Base-by-base conservation (phyloP, 2,888 invertebrate genomes). In the Drosophila basisetae region DNA sequence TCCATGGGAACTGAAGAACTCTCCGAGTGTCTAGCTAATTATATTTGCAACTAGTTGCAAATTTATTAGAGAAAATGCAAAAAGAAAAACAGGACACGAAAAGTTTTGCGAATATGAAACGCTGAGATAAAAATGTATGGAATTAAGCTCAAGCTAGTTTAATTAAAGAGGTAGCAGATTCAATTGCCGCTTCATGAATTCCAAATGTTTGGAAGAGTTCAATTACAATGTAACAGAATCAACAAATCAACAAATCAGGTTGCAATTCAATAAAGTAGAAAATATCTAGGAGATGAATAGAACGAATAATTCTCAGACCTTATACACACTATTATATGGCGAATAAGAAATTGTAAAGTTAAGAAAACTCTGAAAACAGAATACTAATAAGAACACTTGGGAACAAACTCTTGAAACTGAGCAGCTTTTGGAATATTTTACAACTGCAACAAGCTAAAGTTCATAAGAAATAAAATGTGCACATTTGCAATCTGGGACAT, bases 1-100 rank as follows among this genome's bases (percentile, higher is more conserved):
- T 25, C 60, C 31, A 59, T 41, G 59, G 39, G n/a, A 61, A 56
- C 28, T 9, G 25, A 18, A 50, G 59, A 47, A 59, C 49, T 18
- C 18, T 25, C 7, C 16, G 31, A 3, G 43, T 31, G 11, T 47
- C 43, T 18, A 2, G 5, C 13, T 30, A 54, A 54, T 61, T 61
- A 22, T 37, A 54, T 54, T 16, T 37, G 60, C 35, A 53, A 30
- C n/a, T 28, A 6, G n/a, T 4, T 22, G 37, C 22, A 54, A 39
- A 37, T 39, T 59, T 22, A 22, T 37, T 16, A 22, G 37, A n/a
- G 28, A 58, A 58, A 39, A 56, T 56, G 1, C 4, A 28, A 30
- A 39, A 39, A 56, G 39, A 41, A 41, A 30, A 31, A 52, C 18
- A 52, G 18, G 18, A 52, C n/a, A 53, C 30, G 22, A 39, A 37